Percentiles rank a stretch among this genome's conserved stretches.
These are phyloP conservation scores for Diprion similis DNA, from an alignment of 1,140 invertebrate species.

Conservation along the genomic window DNA sequence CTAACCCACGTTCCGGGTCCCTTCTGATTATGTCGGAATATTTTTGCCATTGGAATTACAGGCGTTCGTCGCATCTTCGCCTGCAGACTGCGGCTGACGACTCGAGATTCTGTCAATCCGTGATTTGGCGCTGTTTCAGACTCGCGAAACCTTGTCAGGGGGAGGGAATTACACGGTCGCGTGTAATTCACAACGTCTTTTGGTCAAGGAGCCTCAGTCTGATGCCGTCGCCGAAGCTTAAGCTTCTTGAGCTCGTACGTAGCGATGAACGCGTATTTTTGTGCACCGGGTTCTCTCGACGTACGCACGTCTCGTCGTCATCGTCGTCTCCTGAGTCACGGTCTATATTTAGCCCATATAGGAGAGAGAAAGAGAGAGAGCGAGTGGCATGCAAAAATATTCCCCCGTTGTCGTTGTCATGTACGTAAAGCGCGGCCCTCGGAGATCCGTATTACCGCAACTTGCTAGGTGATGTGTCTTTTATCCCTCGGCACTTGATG, in stretches of 20 bases:
- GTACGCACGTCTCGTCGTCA: background rate
- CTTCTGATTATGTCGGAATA: background rate
- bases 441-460: background rate
- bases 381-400: background rate
- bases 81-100: no score
- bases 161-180: background rate
- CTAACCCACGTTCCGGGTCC: background rate
- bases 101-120: no score
- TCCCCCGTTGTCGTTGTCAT: background rate
- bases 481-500: constrained; percentile 27
- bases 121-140: background rate
- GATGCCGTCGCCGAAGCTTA: background rate
- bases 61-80: no score
- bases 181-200: background rate
- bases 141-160: background rate
- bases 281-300: background rate
- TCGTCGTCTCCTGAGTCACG: constrained; percentile 46
- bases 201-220: background rate
- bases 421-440: background rate
- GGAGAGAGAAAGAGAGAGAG: background rate
- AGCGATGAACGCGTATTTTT: background rate
- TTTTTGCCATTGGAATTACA: background rate
- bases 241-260: background rate
- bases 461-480: constrained; percentile 32
- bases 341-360: constrained; percentile 50